Percentiles rank a stretch among this genome's conserved stretches.
Conservation (phyloP, 2,113 vertebrate genomes). For the Tiliqua scincoides region DNA sequence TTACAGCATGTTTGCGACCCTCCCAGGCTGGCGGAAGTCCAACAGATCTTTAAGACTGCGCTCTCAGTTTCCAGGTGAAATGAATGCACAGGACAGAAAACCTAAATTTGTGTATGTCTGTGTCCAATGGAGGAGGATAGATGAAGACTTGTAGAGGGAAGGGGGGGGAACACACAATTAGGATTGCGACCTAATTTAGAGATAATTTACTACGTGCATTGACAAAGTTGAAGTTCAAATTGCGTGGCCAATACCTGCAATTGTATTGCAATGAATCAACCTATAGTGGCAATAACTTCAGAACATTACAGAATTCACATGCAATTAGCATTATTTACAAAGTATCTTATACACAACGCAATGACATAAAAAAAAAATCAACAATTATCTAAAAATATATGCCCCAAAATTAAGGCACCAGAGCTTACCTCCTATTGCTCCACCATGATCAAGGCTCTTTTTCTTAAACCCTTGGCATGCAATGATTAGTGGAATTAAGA, state of each 20-base stretch:
- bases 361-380: background rate
- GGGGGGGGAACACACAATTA: no score
- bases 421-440: slow-evolving; percentile 88
- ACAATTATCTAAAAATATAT: slow-evolving; percentile 14
- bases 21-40: no score
- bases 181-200: no score
- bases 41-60: no score
- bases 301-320: background rate
- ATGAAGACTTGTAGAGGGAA: no score
- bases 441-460: slow-evolving; percentile 87
- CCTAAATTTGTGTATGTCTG: background rate
- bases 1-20: no score
- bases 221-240: background rate
- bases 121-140: no score
- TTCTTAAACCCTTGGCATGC: slow-evolving; percentile 82
- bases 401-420: background rate
- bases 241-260: background rate
- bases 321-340: background rate
- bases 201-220: background rate
- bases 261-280: background rate
- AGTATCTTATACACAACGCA: background rate
- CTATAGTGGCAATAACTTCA: background rate
- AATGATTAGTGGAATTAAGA: slow-evolving; percentile 86
- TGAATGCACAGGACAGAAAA: background rate
- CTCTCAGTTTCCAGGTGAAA: background rate